Evolutionary conservation across 2,888 invertebrate genomes (phyloP).

Genomic region (Linhomoeus sp.): DNA sequence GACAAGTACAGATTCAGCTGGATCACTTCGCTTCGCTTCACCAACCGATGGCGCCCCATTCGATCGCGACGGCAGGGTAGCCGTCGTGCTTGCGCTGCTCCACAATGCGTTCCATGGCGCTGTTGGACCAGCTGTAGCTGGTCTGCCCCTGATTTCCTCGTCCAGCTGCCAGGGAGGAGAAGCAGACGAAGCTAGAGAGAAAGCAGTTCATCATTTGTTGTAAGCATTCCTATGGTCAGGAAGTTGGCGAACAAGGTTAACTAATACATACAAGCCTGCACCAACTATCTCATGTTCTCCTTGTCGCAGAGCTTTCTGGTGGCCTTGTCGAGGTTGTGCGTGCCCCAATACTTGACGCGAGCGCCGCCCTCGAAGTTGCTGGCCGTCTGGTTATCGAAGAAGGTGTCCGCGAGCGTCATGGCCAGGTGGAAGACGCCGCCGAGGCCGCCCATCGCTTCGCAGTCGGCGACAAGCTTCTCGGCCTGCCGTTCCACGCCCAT

Average conservation of each 20-base stretch:
- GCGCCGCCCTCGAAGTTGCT: constrained; percentile 35
- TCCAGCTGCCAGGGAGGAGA: constrained; percentile 83
- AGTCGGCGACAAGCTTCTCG: constrained; percentile 13
- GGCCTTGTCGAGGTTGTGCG: constrained; percentile 52
- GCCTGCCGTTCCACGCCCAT: constrained; percentile 21
- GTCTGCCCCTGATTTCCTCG: constrained; percentile 83
- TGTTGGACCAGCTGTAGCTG: constrained; percentile 81
- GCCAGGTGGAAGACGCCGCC: constrained; percentile 82
- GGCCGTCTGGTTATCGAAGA: constrained; percentile 17
- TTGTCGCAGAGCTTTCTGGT: constrained; percentile 55
- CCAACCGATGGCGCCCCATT: constrained; percentile 94
- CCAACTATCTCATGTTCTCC: constrained; percentile 4
- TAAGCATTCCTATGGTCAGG: too few species aligned
- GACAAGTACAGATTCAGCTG: too few species aligned
- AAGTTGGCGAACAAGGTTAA: too few species aligned
- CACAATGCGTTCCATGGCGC: constrained; percentile 79
- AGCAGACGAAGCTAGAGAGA: constrained; percentile 78
- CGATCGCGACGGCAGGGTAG: constrained; percentile 60
- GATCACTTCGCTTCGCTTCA: too few species aligned
- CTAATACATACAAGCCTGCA: too few species aligned
- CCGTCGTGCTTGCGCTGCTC: constrained; percentile 65
- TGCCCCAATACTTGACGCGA: constrained; percentile 57
- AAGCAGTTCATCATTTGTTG: too few species aligned
- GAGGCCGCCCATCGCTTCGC: constrained; percentile 30
- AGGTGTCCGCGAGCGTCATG: constrained; percentile 53